phyloP scores from a whole-genome alignment of 2,888 invertebrate species.

The Magallana nippona region DNA sequence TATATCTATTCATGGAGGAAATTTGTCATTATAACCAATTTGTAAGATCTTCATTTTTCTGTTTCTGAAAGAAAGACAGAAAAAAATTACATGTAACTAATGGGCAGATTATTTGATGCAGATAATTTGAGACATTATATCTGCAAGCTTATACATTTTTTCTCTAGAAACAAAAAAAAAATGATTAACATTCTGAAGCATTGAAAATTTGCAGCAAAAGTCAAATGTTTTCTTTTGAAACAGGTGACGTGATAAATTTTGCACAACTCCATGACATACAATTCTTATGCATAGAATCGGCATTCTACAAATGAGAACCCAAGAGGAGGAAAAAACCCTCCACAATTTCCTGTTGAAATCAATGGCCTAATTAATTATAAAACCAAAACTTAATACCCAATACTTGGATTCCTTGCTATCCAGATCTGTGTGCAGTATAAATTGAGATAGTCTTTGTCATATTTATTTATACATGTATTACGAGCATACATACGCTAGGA shows the following conservation, averaged over 20 bases:
- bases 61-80: conserved; percentile 5
- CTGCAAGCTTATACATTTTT: no score
- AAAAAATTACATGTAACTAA: not conserved
- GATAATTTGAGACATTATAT: no score
- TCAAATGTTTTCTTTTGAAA: no score
- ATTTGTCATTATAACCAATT: conserved; percentile 31
- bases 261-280: not conserved
- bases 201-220: no score
- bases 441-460: not conserved
- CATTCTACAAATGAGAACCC: not conserved
- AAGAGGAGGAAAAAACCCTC: not conserved
- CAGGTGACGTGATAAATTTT: conserved; percentile 4
- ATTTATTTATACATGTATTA: not conserved
- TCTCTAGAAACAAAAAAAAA: no score
- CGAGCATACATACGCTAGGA: not conserved
- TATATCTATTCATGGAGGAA: conserved; percentile 27
- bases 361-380: not conserved
- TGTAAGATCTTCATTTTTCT: conserved; percentile 33
- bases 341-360: not conserved
- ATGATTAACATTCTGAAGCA: no score
- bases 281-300: not conserved
- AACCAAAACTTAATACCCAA: not conserved
- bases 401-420: not conserved
- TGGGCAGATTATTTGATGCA: not conserved
- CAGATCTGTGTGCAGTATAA: not conserved